Evolutionary conservation across 35 echinoderm and acorn worm genomes (phyloP).

Genomic region (Ophiothrix spiculata): DNA sequence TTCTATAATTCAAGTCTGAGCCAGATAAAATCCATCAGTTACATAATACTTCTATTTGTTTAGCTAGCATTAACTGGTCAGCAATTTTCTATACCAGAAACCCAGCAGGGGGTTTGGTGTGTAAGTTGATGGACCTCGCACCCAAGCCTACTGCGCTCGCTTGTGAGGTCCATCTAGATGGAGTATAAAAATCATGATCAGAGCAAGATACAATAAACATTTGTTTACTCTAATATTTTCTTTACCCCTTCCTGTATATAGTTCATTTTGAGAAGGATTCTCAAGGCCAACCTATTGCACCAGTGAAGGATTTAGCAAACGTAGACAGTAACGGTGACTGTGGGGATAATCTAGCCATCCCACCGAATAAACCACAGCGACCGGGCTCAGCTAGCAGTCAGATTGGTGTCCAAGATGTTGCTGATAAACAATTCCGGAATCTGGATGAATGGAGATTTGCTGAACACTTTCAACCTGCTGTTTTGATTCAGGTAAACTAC

Average conservation of each 20-base stretch:
- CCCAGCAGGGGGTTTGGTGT: too few species aligned
- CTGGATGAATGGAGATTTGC: conserved; percentile 98
- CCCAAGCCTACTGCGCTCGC: too few species aligned
- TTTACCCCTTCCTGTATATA: conserved; percentile 19
- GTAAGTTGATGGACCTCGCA: too few species aligned
- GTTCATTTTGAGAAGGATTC: conserved; percentile 97
- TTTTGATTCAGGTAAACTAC: conserved; percentile 83
- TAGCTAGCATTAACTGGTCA: too few species aligned
- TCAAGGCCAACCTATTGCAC: conserved; percentile 50
- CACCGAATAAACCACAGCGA: conserved; percentile 6
- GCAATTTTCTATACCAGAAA: too few species aligned
- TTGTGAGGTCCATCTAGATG: too few species aligned
- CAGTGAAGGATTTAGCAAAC: conserved; percentile 21
- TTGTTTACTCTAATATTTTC: too few species aligned
- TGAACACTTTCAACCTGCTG: conserved; percentile 79
- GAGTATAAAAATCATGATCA: background rate
- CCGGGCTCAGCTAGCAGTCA: conserved; percentile 35
- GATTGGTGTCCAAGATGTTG: conserved; percentile 82
- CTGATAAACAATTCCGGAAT: conserved; percentile 57
- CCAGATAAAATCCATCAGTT: background rate
- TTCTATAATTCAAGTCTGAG: too few species aligned
- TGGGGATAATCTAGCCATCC: background rate
- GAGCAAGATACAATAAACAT: too few species aligned
- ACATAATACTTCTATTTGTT: too few species aligned
- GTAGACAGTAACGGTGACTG: background rate